These are phyloP conservation scores for Bothrops jararaca DNA, from an alignment of 2,113 vertebrate genomes.

Conservation along the genomic window DNA sequence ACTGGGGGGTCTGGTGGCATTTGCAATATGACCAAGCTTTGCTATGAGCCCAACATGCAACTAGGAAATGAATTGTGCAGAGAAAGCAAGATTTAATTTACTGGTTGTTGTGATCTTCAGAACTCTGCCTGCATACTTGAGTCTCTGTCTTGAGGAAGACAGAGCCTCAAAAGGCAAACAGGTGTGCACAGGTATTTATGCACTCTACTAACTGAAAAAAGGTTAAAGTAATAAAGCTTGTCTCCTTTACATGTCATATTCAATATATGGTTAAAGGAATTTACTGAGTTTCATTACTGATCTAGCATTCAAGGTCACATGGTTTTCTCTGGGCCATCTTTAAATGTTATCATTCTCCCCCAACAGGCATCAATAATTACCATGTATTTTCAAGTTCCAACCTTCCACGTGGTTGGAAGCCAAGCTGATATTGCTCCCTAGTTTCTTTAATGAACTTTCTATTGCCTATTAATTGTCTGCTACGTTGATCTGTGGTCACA, in stretches of 20 bases:
- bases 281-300: neutral
- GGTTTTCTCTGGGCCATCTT: neutral
- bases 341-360: neutral
- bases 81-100: neutral
- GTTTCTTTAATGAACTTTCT: neutral
- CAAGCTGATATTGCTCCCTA: neutral
- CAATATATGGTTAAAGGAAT: neutral
- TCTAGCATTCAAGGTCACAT: neutral
- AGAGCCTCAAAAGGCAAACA: neutral
- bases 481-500: neutral
- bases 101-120: neutral
- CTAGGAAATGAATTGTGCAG: neutral
- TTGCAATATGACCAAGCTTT: neutral
- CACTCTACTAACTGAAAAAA: neutral
- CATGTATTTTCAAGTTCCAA: neutral
- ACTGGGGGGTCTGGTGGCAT: neutral
- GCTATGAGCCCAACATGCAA: neutral
- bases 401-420: neutral
- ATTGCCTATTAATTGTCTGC: neutral
- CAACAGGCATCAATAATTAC: neutral
- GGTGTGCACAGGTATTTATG: neutral
- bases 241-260: neutral
- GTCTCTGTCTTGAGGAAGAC: neutral
- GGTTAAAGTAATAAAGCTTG: neutral
- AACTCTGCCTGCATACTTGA: neutral